These are phyloP conservation scores for Tinamus guttatus DNA, from an alignment of 2,113 vertebrate genomes.

Conservation along the genomic window DNA sequence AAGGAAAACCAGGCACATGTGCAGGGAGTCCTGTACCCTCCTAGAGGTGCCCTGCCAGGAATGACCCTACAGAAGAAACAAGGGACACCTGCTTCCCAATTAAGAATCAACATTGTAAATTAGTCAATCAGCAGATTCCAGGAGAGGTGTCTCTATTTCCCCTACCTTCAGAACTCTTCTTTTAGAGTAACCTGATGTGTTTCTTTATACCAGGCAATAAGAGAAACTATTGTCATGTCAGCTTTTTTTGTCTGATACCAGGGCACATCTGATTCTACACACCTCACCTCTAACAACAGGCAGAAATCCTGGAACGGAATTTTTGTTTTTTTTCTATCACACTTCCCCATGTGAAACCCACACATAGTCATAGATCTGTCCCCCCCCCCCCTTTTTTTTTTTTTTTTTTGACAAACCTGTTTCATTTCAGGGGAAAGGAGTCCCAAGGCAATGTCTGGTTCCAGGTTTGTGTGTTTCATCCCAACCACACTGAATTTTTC, in stretches of 20 bases:
- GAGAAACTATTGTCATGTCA: neutral
- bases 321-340: neutral
- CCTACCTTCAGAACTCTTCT: neutral
- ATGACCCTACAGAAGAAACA: neutral
- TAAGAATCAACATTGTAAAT: neutral
- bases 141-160: neutral
- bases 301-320: neutral
- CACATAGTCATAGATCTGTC: accelerated
- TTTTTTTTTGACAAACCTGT: constrained; percentile 49
- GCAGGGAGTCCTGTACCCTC: neutral
- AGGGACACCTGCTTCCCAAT: neutral
- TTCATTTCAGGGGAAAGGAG: constrained; percentile 8
- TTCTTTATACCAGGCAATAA: neutral
- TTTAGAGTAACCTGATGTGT: neutral
- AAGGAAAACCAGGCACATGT: neutral
- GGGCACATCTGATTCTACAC: neutral
- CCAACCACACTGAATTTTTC: constrained; percentile 73
- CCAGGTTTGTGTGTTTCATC: constrained; percentile 65
- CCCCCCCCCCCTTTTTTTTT: too few relatives aligned
- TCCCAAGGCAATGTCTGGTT: neutral
- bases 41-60: neutral
- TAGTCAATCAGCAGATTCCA: neutral
- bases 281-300: neutral
- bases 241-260: neutral
- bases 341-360: neutral